Percentiles rank a stretch among this genome's conserved stretches.
Conservation (phyloP, 2,888 invertebrate genomes). For the Tachina fera region DNA sequence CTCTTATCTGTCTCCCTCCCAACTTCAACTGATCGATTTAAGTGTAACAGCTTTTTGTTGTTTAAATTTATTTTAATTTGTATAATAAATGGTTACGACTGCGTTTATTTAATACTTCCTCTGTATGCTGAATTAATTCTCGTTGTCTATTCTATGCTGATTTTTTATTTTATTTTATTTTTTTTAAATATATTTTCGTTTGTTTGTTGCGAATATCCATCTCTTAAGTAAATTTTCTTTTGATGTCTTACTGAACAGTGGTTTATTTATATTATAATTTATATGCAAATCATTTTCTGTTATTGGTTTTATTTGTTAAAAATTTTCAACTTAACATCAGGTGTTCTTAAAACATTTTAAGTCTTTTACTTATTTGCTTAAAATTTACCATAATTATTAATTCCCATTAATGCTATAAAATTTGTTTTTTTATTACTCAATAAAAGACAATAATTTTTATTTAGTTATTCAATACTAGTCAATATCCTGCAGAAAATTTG, state of each 20-base stretch:
- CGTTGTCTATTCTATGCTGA: background rate
- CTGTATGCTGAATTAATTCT: slow-evolving; percentile 39
- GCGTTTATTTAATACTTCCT: slow-evolving; percentile 65
- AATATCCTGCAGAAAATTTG: no score
- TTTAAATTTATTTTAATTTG: slow-evolving; percentile 35
- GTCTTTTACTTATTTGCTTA: no score
- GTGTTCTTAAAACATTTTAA: no score
- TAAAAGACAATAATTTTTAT: no score
- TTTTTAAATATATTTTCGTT: no score
- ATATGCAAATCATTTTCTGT: background rate
- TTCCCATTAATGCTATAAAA: no score
- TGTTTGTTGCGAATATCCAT: background rate
- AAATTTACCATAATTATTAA: no score
- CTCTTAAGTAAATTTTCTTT: slow-evolving; percentile 34
- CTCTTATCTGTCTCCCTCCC: background rate
- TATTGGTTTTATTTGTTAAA: no score
- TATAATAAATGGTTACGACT: slow-evolving; percentile 43
- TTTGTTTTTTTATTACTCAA: no score
- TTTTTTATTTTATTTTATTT: background rate
- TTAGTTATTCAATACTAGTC: no score
- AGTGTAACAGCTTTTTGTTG: slow-evolving; percentile 51
- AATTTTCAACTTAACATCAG: background rate
- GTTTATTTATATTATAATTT: background rate
- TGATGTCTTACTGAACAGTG: slow-evolving; percentile 36
- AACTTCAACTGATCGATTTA: slow-evolving; percentile 50